A percentile compares a stretch with the other conserved stretches of the same genome.
These are phyloP conservation scores for Schizopygopsis malacanthus DNA, from an alignment of 2,797 vertebrate genomes.

Conservation along the genomic window DNA sequence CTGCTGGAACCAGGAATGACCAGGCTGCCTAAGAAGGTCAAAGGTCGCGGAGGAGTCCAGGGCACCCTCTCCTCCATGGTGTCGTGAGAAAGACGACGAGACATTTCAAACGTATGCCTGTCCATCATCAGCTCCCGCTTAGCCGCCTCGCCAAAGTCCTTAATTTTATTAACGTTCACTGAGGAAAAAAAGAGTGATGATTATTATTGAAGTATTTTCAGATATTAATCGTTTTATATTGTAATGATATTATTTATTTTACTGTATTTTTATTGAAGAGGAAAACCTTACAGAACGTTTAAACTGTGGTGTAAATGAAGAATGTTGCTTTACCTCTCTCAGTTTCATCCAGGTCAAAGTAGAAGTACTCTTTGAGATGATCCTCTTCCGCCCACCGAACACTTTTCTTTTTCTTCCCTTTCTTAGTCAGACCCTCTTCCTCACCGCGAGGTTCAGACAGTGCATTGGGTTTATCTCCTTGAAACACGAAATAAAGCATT, in stretches of 20 bases:
- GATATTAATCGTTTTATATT: neutral
- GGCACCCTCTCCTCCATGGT: slow-evolving; percentile 93
- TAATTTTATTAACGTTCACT: slow-evolving; percentile 98
- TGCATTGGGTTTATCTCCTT: slow-evolving; percentile 76
- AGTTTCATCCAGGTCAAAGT: slow-evolving; percentile 93
- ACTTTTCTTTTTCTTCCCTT: slow-evolving; percentile 90
- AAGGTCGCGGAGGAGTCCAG: slow-evolving; percentile 83
- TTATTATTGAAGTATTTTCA: neutral
- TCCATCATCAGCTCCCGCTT: slow-evolving; percentile 94
- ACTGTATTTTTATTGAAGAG: neutral
- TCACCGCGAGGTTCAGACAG: slow-evolving; percentile 84
- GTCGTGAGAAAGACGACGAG: slow-evolving; percentile 91
- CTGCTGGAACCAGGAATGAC: slow-evolving; percentile 85
- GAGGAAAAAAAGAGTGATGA: neutral
- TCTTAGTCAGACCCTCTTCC: slow-evolving; percentile 84
- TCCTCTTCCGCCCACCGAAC: slow-evolving; percentile 93
- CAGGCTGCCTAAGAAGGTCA: slow-evolving; percentile 80
- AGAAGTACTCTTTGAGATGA: slow-evolving; percentile 91
- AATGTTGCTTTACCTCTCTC: slow-evolving; percentile 82
- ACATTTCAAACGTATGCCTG: slow-evolving; percentile 91
- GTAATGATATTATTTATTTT: neutral
- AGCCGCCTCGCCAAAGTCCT: slow-evolving; percentile 94
- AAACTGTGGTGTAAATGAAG: neutral
- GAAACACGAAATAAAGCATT: neutral
- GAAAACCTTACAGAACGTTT: neutral